These are phyloP conservation scores for Neotoma lepida DNA, from an alignment of 2,113 vertebrate species.

Conservation along the genomic window DNA sequence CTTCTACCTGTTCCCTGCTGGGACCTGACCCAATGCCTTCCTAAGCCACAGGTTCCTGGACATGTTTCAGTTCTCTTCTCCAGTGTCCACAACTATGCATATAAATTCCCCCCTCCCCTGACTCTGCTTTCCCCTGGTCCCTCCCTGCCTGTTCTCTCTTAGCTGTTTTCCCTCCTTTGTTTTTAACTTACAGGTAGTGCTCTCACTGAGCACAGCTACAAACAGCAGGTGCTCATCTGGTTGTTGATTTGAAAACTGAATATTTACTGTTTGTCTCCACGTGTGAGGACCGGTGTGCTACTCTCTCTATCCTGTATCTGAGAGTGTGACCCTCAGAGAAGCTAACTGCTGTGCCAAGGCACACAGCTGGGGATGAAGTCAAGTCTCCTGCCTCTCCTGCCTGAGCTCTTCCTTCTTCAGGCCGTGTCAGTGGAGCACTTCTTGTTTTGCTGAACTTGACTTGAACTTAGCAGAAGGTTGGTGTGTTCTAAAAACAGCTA, in stretches of 20 bases:
- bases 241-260: not conserved
- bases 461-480: slow-evolving; percentile 60
- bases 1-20: not conserved
- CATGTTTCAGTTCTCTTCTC: not conserved
- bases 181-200: not conserved
- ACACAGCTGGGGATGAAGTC: too few relatives aligned
- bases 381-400: not conserved
- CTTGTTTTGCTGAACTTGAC: slow-evolving; percentile 30
- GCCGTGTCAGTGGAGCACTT: accelerated
- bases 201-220: not conserved
- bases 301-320: not conserved
- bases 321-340: not conserved
- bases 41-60: accelerated
- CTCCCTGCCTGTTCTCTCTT: not conserved
- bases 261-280: not conserved
- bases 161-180: not conserved
- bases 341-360: not conserved
- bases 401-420: not conserved
- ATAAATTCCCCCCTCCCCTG: too few relatives aligned
- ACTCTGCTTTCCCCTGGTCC: not conserved
- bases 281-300: not conserved
- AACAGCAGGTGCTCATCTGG: not conserved
- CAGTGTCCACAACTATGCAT: not conserved
- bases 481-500: slow-evolving; percentile 53
- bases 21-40: not conserved